These are phyloP conservation scores for Rhinella marina DNA, from an alignment of 2,797 vertebrate genomes.

Conservation along the genomic window DNA sequence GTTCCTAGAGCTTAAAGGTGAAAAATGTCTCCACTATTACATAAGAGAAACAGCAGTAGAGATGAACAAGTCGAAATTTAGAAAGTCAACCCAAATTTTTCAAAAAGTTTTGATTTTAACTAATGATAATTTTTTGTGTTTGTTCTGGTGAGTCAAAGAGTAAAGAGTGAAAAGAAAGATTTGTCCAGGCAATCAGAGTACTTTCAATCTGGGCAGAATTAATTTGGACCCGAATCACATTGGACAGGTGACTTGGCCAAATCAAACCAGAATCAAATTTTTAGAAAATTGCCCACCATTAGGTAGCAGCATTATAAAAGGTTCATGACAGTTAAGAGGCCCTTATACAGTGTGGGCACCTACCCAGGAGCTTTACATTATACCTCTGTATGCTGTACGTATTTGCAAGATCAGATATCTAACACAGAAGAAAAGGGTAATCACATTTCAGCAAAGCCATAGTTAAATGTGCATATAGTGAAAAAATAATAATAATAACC, in stretches of 20 bases:
- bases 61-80: too few relatives aligned
- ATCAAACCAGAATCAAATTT: too few relatives aligned
- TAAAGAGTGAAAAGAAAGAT: too few relatives aligned
- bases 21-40: not conserved
- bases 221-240: too few relatives aligned
- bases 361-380: not conserved
- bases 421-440: not conserved
- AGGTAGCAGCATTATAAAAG: not conserved
- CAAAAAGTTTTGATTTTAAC: too few relatives aligned
- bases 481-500: not conserved
- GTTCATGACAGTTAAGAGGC: not conserved
- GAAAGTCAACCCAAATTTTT: too few relatives aligned
- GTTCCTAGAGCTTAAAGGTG: not conserved
- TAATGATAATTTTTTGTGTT: too few relatives aligned
- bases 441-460: not conserved
- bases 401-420: not conserved
- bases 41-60: not conserved
- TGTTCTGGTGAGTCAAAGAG: too few relatives aligned
- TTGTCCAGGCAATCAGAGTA: too few relatives aligned
- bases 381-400: not conserved
- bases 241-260: too few relatives aligned
- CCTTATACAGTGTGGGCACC: not conserved
- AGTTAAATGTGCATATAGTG: not conserved
- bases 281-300: too few relatives aligned
- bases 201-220: too few relatives aligned